These are phyloP conservation scores for Poeciliopsis retropinna DNA, from an alignment of 2,113 vertebrate species.

Conservation along the genomic window DNA sequence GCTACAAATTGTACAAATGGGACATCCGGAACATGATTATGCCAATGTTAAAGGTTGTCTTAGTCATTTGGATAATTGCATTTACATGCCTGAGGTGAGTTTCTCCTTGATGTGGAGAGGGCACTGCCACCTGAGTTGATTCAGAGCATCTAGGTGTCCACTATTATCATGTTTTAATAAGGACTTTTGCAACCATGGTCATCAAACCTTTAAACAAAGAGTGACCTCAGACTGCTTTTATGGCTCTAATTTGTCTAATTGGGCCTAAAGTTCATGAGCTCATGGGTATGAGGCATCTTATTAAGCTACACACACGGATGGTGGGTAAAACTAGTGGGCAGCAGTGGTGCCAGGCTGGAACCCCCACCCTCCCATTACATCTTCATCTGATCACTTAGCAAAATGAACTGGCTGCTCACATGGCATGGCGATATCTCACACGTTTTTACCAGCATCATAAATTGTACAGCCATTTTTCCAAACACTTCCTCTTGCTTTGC, in stretches of 20 bases:
- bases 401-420: conserved; percentile 68
- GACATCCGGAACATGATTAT: conserved; percentile 48
- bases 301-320: conserved; percentile 43
- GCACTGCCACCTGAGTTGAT: conserved; percentile 36
- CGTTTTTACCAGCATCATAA: conserved; percentile 64
- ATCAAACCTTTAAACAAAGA: conserved; percentile 56
- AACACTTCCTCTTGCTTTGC: too few relatives aligned
- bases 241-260: conserved; percentile 76
- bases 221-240: conserved; percentile 46
- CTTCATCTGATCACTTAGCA: conserved; percentile 66
- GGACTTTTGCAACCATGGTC: conserved; percentile 54
- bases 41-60: conserved; percentile 58
- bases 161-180: conserved; percentile 71
- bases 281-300: conserved; percentile 51
- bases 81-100: conserved; percentile 50
- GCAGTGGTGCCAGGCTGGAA: conserved; percentile 16
- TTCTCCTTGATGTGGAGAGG: conserved; percentile 46
- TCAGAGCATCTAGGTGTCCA: conserved; percentile 24
- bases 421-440: conserved; percentile 68
- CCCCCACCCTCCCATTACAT: conserved; percentile 43
- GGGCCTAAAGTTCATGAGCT: conserved; percentile 56
- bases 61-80: conserved; percentile 69
- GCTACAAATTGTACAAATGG: conserved; percentile 60
- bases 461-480: conserved; percentile 50
- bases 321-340: conserved; percentile 46